Evolutionary conservation across 2,888 invertebrate genomes (phyloP).

Genomic region (Drosophila pseudotalamancana): DNA sequence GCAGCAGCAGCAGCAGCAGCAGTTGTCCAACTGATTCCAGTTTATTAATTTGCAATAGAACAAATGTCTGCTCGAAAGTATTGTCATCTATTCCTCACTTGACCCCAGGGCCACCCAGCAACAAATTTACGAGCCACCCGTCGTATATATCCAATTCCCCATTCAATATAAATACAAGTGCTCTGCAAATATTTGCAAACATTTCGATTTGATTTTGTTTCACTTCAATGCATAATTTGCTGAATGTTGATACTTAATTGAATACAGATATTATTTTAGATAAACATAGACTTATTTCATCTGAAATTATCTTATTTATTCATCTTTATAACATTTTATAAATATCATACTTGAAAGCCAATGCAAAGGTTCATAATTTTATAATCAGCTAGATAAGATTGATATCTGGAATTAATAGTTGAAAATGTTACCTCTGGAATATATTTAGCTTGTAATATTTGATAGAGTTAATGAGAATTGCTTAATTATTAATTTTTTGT

Average conservation of each 20-base stretch:
- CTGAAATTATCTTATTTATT: no score
- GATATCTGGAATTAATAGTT: no score
- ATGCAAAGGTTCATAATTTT: no score
- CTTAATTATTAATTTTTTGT: no score
- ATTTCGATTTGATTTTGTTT: background rate
- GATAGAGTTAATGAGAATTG: no score
- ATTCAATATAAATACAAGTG: slow-evolving; percentile 8
- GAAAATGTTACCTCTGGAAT: no score
- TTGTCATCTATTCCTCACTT: slow-evolving; percentile 1
- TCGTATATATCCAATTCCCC: background rate
- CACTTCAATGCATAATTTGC: background rate
- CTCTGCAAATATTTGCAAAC: slow-evolving; percentile 26
- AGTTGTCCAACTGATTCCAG: slow-evolving; percentile 12
- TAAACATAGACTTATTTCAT: no score
- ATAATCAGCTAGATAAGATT: no score
- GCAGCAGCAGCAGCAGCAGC: slow-evolving; percentile 1
- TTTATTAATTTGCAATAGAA: slow-evolving; percentile 35
- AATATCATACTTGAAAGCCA: no score
- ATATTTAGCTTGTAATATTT: no score
- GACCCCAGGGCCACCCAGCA: background rate
- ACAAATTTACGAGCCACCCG: background rate
- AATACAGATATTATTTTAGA: background rate
- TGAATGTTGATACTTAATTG: background rate
- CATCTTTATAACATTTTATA: no score
- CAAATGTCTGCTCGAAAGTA: slow-evolving; percentile 6